Base-by-base conservation (phyloP, 2,113 vertebrate species). In the Sebastes fasciatus region DNA sequence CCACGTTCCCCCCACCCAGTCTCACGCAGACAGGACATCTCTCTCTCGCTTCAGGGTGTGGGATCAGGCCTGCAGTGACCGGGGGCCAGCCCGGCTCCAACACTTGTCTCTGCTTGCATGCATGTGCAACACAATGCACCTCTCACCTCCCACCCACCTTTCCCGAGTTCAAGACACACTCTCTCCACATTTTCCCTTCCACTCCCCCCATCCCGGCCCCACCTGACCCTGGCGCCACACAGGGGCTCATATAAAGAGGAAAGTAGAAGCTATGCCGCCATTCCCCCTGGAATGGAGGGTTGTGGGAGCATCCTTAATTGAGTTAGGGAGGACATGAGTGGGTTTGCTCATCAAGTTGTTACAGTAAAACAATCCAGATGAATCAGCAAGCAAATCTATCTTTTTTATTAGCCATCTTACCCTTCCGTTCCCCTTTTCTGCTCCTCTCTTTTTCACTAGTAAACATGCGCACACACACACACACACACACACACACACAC, bases 281-380 rank as follows among this genome's bases (percentile, higher is more conserved):
- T 88, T 88, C 70, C 79, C 76, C 79, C 34, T 83, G 75, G 80
- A 88, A 82, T 82, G 79, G 70, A 91, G 82, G 88, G 83, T 72
- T 91, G 83, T 82, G 85, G 87, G 77, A 91, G 92, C 91, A 80
- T 94, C 77, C 67, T 23, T 94, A 90, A 96, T 94, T 88, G 70
- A 91, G 91, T 96, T 93, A 93, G 71, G 64, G 26, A 88, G 78
- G 87, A 91, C 93, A 92, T 94, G 90, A 95, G 90, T 94, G 92
- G 93, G 83, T 95, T 95, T 91, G 84, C 91, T 90, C 90, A 92
- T 94, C 90, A 91, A 89, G 83, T 92, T 90, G 89, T 79, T 90
- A 90, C 86, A 92, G 80, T 92, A 86, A 91, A 94, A 86, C 83
- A 79, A 86, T 93, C 81, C 88, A 90, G 64, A 90, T 87, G 70